Percentiles rank a stretch among this genome's conserved stretches.
Evolutionary conservation across 2,113 vertebrate species (phyloP).

Genomic region (Ictidomys tridecemlineatus): DNA sequence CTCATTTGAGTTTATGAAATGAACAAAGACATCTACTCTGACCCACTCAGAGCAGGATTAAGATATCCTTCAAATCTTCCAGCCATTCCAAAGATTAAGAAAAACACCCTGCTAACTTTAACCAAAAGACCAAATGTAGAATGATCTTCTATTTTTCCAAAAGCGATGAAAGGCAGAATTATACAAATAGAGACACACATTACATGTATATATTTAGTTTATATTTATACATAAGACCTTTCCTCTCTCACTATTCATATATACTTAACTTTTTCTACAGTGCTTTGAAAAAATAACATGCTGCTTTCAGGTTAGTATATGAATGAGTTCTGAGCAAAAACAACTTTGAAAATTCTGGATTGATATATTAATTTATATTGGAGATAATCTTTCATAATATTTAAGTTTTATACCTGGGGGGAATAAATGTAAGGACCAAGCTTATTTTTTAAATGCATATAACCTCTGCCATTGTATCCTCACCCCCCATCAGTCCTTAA

Average conservation of each 20-base stretch:
- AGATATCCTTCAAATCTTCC: slow-evolving; percentile 71
- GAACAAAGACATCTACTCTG: slow-evolving; percentile 82
- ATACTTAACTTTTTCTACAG: slow-evolving; percentile 15
- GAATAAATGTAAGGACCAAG: slow-evolving; percentile 25
- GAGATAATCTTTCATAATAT: neutral
- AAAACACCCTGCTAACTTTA: slow-evolving; percentile 68
- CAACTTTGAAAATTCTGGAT: slow-evolving; percentile 57
- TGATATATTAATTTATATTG: slow-evolving; percentile 34
- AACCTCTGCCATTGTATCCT: neutral
- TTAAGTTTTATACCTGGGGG: slow-evolving; percentile 12
- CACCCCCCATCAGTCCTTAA: neutral
- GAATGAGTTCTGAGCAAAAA: slow-evolving; percentile 28
- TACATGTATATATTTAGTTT: neutral
- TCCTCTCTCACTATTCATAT: neutral
- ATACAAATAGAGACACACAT: neutral
- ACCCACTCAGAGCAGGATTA: slow-evolving; percentile 63
- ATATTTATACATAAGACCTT: neutral
- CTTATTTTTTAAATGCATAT: slow-evolving; percentile 6
- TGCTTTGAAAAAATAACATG: neutral
- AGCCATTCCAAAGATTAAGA: slow-evolving; percentile 74
- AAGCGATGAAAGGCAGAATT: slow-evolving; percentile 56
- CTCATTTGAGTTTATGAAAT: slow-evolving; percentile 81
- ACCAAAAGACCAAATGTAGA: slow-evolving; percentile 67
- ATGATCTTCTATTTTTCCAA: slow-evolving; percentile 52
- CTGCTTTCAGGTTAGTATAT: slow-evolving; percentile 45